These are phyloP conservation scores for Neodiprion fabricii DNA, from an alignment of 1,140 invertebrate species.

Conservation along the genomic window DNA sequence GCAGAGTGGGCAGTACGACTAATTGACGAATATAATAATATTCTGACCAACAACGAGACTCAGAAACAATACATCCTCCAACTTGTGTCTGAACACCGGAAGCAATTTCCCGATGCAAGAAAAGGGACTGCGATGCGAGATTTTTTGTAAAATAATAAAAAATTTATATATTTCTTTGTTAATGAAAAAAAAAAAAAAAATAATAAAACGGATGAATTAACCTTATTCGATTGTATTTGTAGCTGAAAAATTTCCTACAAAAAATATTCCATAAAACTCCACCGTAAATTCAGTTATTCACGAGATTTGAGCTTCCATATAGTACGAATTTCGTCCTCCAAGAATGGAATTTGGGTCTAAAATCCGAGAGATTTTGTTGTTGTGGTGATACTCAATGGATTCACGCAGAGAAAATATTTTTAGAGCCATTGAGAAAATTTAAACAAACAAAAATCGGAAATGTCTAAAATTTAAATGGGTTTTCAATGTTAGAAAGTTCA, in stretches of 20 bases:
- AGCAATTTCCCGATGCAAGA: constrained; percentile 20
- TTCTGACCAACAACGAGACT: constrained; percentile 26
- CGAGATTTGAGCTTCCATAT: no score
- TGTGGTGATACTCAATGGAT: no score
- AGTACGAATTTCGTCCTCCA: no score
- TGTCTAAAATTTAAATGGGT: no score
- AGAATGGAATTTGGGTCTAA: no score
- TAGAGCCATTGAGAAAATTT: no score
- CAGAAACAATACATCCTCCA: constrained; percentile 22
- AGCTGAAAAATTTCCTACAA: no score
- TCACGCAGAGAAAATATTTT: no score
- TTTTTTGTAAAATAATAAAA: constrained; percentile 9
- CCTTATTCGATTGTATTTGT: background rate
- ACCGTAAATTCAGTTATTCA: no score
- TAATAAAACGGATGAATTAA: background rate
- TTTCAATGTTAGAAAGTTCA: background rate
- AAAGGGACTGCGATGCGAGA: constrained; percentile 15
- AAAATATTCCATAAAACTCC: no score
- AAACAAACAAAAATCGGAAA: no score
- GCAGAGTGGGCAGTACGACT: constrained; percentile 26
- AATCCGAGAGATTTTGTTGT: no score
- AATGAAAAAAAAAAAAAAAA: constrained; percentile 4
- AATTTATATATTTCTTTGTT: constrained; percentile 12
- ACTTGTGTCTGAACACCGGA: constrained; percentile 19
- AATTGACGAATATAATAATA: constrained; percentile 24